These are phyloP conservation scores for Alca torda DNA, from an alignment of 2,797 vertebrate genomes.

Conservation along the genomic window DNA sequence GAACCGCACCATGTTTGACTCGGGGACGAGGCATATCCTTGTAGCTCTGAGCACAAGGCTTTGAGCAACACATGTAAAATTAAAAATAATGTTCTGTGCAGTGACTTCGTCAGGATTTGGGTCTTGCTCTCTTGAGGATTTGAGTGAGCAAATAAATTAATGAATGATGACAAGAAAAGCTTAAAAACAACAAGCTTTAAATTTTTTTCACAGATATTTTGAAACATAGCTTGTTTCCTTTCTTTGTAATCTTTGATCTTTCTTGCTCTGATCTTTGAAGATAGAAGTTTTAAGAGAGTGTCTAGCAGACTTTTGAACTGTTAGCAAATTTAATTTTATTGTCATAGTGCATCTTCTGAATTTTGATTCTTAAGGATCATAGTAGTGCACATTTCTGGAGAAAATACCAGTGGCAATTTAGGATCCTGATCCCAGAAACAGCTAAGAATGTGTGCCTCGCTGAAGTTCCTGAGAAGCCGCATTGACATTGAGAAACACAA, in stretches of 20 bases:
- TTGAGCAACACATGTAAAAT: conserved; percentile 59
- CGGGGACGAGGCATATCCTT: conserved; percentile 66
- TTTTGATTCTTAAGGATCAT: background rate
- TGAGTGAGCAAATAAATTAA: conserved; percentile 47
- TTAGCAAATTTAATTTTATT: background rate
- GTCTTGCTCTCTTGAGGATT: background rate
- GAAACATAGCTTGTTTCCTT: background rate
- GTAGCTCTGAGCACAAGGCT: conserved; percentile 16
- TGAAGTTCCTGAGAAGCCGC: background rate
- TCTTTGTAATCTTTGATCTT: background rate
- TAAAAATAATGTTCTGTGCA: conserved; percentile 2
- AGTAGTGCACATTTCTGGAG: background rate
- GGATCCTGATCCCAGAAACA: background rate
- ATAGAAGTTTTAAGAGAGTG: background rate
- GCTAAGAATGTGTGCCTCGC: background rate
- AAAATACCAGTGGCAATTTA: background rate
- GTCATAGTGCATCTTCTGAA: background rate
- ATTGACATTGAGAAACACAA: background rate
- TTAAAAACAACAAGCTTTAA: conserved; percentile 14
- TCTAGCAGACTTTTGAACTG: background rate
- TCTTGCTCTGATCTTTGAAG: background rate
- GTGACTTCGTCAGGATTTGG: conserved; percentile 14
- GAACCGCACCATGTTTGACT: conserved; percentile 76
- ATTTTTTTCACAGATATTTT: background rate
- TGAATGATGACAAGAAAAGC: conserved; percentile 41